Conservation (phyloP, 2,113 vertebrate species). For the Osmerus eperlanus region DNA sequence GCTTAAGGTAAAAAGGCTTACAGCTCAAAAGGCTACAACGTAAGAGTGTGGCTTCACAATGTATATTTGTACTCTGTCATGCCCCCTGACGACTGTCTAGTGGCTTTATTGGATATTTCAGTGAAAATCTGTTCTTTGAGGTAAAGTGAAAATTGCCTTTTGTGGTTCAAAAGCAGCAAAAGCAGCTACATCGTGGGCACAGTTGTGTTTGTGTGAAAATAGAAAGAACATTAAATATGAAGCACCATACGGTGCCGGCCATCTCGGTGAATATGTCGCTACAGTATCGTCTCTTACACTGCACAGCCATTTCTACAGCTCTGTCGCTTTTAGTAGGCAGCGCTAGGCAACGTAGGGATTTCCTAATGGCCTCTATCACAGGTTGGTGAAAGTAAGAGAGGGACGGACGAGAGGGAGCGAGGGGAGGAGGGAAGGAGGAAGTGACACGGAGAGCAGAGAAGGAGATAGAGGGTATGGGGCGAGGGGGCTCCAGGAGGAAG, state of each 20-base stretch:
- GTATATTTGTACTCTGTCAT: conserved; percentile 38
- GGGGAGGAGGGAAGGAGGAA: neutral
- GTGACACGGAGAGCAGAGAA: neutral
- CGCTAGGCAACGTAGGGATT: neutral
- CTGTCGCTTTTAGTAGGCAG: neutral
- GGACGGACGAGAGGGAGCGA: neutral
- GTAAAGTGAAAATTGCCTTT: neutral
- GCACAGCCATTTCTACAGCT: neutral
- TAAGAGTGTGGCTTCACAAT: conserved; percentile 23
- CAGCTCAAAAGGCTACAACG: conserved; percentile 3
- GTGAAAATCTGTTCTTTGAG: neutral
- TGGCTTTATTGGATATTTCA: neutral
- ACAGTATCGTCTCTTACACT: neutral
- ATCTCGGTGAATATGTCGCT: neutral
- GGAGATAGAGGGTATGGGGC: neutral
- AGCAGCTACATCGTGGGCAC: too few species aligned
- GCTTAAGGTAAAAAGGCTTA: conserved; percentile 8
- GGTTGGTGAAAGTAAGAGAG: neutral
- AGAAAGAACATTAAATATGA: neutral
- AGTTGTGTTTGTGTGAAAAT: neutral
- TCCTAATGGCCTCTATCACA: neutral
- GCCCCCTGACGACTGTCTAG: conserved; percentile 20
- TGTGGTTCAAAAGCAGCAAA: neutral
- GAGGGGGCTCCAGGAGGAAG: neutral
- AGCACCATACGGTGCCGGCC: neutral